A percentile compares a stretch with the other conserved stretches of the same genome.
Conservation (phyloP, 1,140 invertebrate species). For the Zaprionus ghesquierei region DNA sequence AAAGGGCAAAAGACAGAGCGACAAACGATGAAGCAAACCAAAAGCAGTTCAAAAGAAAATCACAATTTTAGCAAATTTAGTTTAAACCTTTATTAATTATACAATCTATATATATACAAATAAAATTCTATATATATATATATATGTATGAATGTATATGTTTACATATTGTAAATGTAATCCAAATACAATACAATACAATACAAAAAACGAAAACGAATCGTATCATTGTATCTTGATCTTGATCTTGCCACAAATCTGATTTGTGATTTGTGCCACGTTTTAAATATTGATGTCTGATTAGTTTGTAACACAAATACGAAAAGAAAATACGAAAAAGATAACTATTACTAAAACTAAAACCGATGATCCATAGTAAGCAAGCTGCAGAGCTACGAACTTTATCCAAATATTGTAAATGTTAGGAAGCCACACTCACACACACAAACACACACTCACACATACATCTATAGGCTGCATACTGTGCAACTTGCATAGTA, state of each 20-base stretch:
- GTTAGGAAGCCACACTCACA: slow-evolving; percentile 39
- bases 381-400: slow-evolving; percentile 57
- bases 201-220: slow-evolving; percentile 57
- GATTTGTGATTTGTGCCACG: slow-evolving; percentile 79
- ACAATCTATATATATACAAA: slow-evolving; percentile 46
- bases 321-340: slow-evolving; percentile 42
- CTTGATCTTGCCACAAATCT: slow-evolving; percentile 79
- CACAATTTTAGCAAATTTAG: slow-evolving; percentile 79
- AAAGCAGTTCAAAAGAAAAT: slow-evolving; percentile 75
- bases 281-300: slow-evolving; percentile 81
- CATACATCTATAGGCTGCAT: not conserved
- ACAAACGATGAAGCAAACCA: slow-evolving; percentile 77
- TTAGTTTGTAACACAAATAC: slow-evolving; percentile 65
- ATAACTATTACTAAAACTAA: slow-evolving; percentile 50
- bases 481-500: slow-evolving; percentile 30
- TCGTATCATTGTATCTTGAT: slow-evolving; percentile 80
- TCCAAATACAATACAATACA: slow-evolving; percentile 40
- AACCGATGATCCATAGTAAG: slow-evolving; percentile 56
- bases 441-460: slow-evolving; percentile 17
- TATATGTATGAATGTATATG: slow-evolving; percentile 17
- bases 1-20: slow-evolving; percentile 14
- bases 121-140: slow-evolving; percentile 60
- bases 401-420: slow-evolving; percentile 63
- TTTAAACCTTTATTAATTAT: slow-evolving; percentile 73
- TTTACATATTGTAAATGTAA: slow-evolving; percentile 25